Conservation (phyloP, 2,888 invertebrate species). For the Eristalinus aeneus region DNA sequence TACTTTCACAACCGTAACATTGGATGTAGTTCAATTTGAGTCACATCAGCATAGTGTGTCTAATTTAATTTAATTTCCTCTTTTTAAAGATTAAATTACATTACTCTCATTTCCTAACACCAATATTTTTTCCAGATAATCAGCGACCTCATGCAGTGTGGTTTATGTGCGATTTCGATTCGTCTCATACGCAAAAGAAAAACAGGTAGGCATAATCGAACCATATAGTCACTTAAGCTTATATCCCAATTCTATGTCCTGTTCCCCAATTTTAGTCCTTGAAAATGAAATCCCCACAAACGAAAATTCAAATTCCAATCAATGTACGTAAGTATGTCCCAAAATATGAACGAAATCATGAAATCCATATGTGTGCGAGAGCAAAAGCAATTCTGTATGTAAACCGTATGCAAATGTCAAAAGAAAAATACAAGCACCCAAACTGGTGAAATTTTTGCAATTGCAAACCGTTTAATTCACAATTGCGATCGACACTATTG, state of each 20-base stretch:
- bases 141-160: slow-evolving; percentile 88
- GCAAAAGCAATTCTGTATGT: slow-evolving; percentile 26
- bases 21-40: no score
- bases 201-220: slow-evolving; percentile 85
- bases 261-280: slow-evolving; percentile 50
- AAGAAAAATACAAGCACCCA: not conserved
- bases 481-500: slow-evolving; percentile 30
- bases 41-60: no score
- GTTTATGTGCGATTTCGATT: slow-evolving; percentile 89
- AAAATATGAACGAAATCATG: not conserved
- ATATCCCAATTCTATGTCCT: slow-evolving; percentile 67
- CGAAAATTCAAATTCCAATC: slow-evolving; percentile 20
- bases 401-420: slow-evolving; percentile 53
- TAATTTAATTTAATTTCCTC: no score
- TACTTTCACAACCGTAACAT: no score
- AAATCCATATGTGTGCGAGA: not conserved
- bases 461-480: slow-evolving; percentile 55
- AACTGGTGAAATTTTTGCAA: not conserved
- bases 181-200: slow-evolving; percentile 91
- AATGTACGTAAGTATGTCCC: slow-evolving; percentile 59
- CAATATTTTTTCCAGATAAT: slow-evolving; percentile 84
- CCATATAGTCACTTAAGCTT: slow-evolving; percentile 39
- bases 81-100: no score
- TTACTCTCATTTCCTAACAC: no score
- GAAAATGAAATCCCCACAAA: slow-evolving; percentile 31